Percentiles rank a stretch among this genome's conserved stretches.
Conservation (phyloP, 2,797 vertebrate species). For the Pogonophryne albipinna region DNA sequence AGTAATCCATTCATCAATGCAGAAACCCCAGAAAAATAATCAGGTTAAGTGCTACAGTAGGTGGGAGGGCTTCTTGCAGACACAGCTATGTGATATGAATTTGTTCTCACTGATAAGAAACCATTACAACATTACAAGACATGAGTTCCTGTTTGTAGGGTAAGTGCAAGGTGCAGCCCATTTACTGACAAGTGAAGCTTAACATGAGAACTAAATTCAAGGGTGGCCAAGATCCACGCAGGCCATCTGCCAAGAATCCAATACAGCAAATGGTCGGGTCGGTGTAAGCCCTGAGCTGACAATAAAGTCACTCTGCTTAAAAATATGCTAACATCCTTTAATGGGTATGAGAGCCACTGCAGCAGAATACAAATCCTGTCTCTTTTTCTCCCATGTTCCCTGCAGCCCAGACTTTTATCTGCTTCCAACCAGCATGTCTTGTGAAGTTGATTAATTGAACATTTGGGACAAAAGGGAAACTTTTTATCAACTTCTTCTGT, state of each 20-base stretch:
- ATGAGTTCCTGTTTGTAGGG: slow-evolving; percentile 42
- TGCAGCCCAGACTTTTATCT: slow-evolving; percentile 74
- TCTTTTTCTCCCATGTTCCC: slow-evolving; percentile 58
- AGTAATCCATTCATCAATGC: slow-evolving; percentile 29
- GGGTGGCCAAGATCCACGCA: slow-evolving; percentile 65
- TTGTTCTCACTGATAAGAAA: slow-evolving; percentile 58
- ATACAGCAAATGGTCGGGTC: slow-evolving; percentile 71
- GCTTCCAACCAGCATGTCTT: slow-evolving; percentile 62
- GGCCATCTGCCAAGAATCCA: slow-evolving; percentile 77
- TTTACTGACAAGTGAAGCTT: slow-evolving; percentile 69
- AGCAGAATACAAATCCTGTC: slow-evolving; percentile 74
- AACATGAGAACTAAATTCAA: slow-evolving; percentile 66
- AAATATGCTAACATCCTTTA: slow-evolving; percentile 76
- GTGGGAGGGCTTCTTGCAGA: slow-evolving; percentile 34
- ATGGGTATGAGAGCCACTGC: slow-evolving; percentile 67
- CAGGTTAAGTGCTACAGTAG: slow-evolving; percentile 38
- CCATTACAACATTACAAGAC: slow-evolving; percentile 43
- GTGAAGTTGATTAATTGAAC: slow-evolving; percentile 81
- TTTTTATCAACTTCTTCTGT: slow-evolving; percentile 66
- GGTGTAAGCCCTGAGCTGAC: slow-evolving; percentile 66
- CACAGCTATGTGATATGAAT: slow-evolving; percentile 29
- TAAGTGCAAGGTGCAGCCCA: slow-evolving; percentile 59
- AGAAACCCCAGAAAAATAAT: slow-evolving; percentile 50
- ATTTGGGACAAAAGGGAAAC: slow-evolving; percentile 68
- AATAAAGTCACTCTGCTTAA: slow-evolving; percentile 71